Percentiles rank a stretch among this genome's conserved stretches.
Evolutionary conservation across 2,797 vertebrate species (phyloP).

Genomic region (Phalanger gymnotis): DNA sequence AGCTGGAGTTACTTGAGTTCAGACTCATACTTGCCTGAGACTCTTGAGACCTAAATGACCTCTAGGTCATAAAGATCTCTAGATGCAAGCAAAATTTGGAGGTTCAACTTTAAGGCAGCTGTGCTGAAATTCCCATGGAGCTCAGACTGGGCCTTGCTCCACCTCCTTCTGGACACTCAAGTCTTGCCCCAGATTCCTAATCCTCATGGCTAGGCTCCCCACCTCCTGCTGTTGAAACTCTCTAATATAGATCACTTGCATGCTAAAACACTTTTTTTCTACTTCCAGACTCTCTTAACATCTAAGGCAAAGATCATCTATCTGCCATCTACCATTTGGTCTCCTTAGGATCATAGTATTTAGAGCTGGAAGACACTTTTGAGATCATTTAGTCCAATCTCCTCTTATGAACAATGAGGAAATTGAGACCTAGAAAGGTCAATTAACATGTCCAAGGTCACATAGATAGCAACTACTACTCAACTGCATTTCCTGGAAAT

Average conservation of each 20-base stretch:
- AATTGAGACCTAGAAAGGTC: background rate
- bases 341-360: background rate
- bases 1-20: background rate
- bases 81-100: background rate
- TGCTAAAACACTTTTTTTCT: background rate
- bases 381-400: background rate
- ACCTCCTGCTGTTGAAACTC: background rate
- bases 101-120: background rate
- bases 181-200: background rate
- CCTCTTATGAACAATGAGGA: background rate
- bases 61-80: background rate
- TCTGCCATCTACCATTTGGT: background rate
- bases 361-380: background rate
- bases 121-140: background rate
- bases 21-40: background rate
- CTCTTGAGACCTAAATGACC: background rate
- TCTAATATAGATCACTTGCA: background rate
- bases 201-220: background rate
- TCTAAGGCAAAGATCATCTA: background rate
- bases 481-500: background rate
- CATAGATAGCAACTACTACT: background rate
- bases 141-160: background rate
- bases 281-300: background rate
- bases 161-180: background rate
- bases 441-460: background rate